phyloP scores from a whole-genome alignment of 2,797 vertebrate genomes.

The Anguilla megastoma region DNA sequence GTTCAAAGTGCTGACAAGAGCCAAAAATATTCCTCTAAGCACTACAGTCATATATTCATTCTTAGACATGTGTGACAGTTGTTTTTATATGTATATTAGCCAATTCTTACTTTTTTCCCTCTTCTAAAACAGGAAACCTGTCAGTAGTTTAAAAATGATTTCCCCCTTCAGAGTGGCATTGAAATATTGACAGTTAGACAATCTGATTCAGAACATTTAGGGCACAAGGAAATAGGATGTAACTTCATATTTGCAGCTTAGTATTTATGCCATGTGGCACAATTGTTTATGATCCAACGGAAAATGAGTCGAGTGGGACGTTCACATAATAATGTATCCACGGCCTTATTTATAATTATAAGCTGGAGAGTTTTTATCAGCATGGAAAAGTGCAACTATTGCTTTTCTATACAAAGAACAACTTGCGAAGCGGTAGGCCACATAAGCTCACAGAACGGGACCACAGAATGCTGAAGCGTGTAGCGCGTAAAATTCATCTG shows the following conservation, averaged over 20 bases:
- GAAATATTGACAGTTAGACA: constrained; percentile 12
- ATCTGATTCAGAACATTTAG: constrained; percentile 14
- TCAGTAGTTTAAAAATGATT: background rate
- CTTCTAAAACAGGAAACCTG: background rate
- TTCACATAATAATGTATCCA: background rate
- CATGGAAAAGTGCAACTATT: background rate
- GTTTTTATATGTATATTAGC: constrained; percentile 20
- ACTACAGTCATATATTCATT: background rate
- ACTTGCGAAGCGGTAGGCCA: background rate
- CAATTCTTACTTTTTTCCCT: background rate
- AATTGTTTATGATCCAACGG: background rate
- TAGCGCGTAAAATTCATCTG: too few relatives aligned
- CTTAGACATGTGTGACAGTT: background rate
- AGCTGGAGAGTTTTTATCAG: background rate
- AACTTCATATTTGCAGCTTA: background rate
- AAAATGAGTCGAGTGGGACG: background rate
- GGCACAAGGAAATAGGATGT: constrained; percentile 7
- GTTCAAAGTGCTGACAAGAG: constrained; percentile 9
- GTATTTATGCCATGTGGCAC: background rate
- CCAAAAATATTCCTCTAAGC: constrained; percentile 14
- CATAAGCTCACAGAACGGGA: too few relatives aligned
- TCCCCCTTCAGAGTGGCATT: background rate
- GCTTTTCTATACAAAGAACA: background rate
- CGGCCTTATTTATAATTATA: background rate
- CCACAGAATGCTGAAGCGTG: too few relatives aligned